Evolutionary conservation across 2,888 invertebrate genomes (phyloP), one percentile per base, ranked within the genome.

Genomic region (Pachydiplax longipennis): DNA sequence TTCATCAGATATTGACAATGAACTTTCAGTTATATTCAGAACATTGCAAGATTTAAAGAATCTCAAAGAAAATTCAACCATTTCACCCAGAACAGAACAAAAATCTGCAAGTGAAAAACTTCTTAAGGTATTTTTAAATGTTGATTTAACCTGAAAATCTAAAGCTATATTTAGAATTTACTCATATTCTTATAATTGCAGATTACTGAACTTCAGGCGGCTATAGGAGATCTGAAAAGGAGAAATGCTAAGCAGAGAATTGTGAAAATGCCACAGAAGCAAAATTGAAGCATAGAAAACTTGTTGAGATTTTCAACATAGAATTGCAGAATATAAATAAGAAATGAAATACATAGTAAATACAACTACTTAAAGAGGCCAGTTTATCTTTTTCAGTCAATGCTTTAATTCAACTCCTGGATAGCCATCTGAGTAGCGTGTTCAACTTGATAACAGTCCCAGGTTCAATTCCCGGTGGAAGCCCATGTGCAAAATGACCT

Each of bases 11-110:
- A 87, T 87, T 87, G 87, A 61, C 1, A 37, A 87, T 37, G 87
- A 87, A 8, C 58, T 87, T 37, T 87, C 87, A 18, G 58, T 87
- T n/a, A 87, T 87, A 87, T 87, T 87, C 53, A 61, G 40, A 61
- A 87, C 61, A 12, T 87, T 87, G 31, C 87, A 87, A 61, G 61
- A 37, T 48, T 61, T 87, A 40, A 87, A 65, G 61, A 37, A 37
- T 31, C 35, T 37, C 22, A 87, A 87, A 65, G 87, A 87, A 13
- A 87, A 10, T 48, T 5, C 61, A 18, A 31, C n/a, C 31, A 10
- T 35, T 61, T 65, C 87, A 8, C 87, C 87, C 22, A 61, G 87
- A 48, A 37, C 87, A 0, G 73, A 73, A 31, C 73, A 73, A 73
- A 73, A 73, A 73, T 25, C 73, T 31, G 73, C 73, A 25, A 73